Percentiles rank a stretch among this genome's conserved stretches.
These are phyloP conservation scores for Oreohelix idahoensis DNA, from an alignment of 1,140 invertebrate genomes.

Conservation along the genomic window DNA sequence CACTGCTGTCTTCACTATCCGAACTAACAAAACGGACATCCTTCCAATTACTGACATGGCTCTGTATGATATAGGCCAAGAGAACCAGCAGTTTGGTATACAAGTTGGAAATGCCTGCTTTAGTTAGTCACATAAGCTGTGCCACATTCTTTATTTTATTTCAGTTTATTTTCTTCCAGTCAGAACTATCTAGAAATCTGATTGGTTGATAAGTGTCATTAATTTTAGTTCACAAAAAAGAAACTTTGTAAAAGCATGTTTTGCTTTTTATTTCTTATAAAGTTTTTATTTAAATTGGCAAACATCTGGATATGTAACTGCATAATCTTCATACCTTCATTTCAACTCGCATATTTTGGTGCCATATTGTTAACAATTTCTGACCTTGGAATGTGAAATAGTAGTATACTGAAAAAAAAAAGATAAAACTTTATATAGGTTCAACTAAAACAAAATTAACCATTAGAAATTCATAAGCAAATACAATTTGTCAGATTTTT, in stretches of 20 bases:
- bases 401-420: too few relatives aligned
- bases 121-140: slow-evolving; percentile 71
- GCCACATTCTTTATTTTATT: background rate
- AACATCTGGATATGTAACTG: slow-evolving; percentile 6
- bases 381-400: too few relatives aligned
- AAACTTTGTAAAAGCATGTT: background rate
- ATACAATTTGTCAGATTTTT: too few relatives aligned
- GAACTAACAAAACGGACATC: slow-evolving; percentile 83
- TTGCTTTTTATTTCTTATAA: background rate
- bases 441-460: too few relatives aligned
- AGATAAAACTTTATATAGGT: too few relatives aligned
- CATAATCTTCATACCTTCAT: background rate
- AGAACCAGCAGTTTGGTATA: slow-evolving; percentile 84
- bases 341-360: too few relatives aligned
- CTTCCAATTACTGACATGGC: slow-evolving; percentile 87
- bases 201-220: background rate
- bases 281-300: slow-evolving; percentile 8
- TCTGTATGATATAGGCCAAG: slow-evolving; percentile 83
- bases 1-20: slow-evolving; percentile 81
- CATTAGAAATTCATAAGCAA: too few relatives aligned
- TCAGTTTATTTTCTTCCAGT: background rate
- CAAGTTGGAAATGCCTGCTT: slow-evolving; percentile 89
- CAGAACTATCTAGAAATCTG: background rate
- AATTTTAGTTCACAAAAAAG: background rate
- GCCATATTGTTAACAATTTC: too few relatives aligned